A percentile compares a stretch with the other conserved stretches of the same genome.
These are phyloP conservation scores for Plagodis pulveraria DNA, from an alignment of 2,888 invertebrate genomes.

Conservation along the genomic window DNA sequence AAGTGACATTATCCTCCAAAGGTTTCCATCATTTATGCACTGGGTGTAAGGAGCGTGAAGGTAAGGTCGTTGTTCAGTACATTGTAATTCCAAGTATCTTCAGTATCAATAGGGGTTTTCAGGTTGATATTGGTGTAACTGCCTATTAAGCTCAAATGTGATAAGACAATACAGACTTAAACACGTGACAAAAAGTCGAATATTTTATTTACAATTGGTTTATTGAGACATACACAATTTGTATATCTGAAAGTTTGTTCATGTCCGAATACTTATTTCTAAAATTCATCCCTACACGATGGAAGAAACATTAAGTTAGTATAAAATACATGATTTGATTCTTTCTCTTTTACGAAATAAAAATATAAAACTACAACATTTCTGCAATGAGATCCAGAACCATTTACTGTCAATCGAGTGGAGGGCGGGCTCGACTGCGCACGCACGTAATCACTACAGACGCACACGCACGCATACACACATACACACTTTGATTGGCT, in stretches of 20 bases:
- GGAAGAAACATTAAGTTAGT: conserved; percentile 77
- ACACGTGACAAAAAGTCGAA: conserved; percentile 72
- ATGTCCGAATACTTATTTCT: conserved; percentile 79
- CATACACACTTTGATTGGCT: conserved; percentile 39
- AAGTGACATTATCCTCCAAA: too few relatives aligned
- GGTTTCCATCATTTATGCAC: too few relatives aligned
- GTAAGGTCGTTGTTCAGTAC: too few relatives aligned
- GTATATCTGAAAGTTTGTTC: conserved; percentile 82
- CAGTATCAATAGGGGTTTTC: too few relatives aligned
- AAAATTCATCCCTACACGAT: conserved; percentile 75
- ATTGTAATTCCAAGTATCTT: too few relatives aligned
- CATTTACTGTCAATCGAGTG: conserved; percentile 56
- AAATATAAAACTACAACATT: conserved; percentile 77
- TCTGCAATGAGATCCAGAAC: conserved; percentile 79
- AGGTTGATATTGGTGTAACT: too few relatives aligned
- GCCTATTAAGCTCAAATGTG: too few relatives aligned
- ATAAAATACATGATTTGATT: conserved; percentile 83
- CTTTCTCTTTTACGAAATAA: conserved; percentile 70
- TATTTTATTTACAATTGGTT: conserved; percentile 81
- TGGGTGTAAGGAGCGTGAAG: too few relatives aligned
- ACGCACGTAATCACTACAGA: conserved; percentile 34
- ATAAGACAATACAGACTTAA: conserved; percentile 14
- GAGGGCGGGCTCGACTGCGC: conserved; percentile 47
- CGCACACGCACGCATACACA: conserved; percentile 40
- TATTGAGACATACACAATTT: conserved; percentile 78